These are phyloP conservation scores for Paralichthys olivaceus DNA, from an alignment of 2,113 vertebrate species.

Conservation along the genomic window DNA sequence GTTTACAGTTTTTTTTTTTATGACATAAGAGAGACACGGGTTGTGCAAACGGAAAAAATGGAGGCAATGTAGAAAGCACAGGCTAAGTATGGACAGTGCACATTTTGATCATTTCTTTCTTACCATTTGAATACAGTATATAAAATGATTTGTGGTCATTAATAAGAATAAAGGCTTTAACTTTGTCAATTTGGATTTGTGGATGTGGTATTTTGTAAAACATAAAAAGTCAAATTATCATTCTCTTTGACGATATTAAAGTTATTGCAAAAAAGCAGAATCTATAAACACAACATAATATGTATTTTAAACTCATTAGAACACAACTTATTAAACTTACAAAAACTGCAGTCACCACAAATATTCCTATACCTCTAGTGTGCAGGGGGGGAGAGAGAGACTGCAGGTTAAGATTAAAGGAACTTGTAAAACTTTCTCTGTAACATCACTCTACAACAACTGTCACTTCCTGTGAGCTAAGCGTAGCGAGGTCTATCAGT, in stretches of 20 bases:
- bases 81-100: not conserved
- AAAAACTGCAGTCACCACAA: not conserved
- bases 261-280: not conserved
- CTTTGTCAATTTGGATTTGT: not conserved
- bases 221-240: not conserved
- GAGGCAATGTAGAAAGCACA: not conserved
- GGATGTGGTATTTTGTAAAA: not conserved
- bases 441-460: not conserved
- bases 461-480: constrained; percentile 53
- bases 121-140: not conserved
- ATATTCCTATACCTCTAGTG: not conserved
- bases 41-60: not conserved
- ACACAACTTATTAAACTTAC: not conserved
- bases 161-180: not conserved
- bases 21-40: not conserved
- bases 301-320: not conserved
- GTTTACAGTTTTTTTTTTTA: not conserved
- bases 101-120: not conserved
- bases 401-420: not conserved
- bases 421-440: not conserved
- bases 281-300: not conserved
- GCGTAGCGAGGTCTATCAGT: not conserved
- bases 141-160: not conserved
- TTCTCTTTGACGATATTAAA: not conserved
- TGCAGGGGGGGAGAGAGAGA: not conserved